A percentile compares a stretch with the other conserved stretches of the same genome.
phyloP scores from a whole-genome alignment of 2,888 invertebrate species.

The Rhimphoctona megacephalus region DNA sequence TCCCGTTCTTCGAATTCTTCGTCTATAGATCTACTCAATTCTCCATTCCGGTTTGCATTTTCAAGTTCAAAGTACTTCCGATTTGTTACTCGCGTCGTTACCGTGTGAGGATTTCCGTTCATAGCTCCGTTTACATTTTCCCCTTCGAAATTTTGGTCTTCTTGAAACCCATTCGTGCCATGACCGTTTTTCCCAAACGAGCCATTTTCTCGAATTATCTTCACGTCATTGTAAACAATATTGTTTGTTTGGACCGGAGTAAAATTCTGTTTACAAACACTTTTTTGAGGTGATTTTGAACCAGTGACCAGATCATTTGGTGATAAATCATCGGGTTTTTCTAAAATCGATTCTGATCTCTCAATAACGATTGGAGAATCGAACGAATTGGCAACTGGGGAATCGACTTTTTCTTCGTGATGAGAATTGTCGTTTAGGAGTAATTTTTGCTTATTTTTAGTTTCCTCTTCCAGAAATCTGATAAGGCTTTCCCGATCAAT shows the following conservation, averaged over 20 bases:
- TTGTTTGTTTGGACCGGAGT: slow-evolving; percentile 72
- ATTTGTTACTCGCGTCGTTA: background rate
- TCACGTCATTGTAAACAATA: slow-evolving; percentile 60
- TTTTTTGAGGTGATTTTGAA: background rate
- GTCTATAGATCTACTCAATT: background rate
- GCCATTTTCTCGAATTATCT: background rate
- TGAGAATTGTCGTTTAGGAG: background rate
- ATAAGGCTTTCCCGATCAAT: slow-evolving; percentile 60
- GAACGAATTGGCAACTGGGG: too few relatives aligned
- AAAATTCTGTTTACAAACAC: slow-evolving; percentile 28
- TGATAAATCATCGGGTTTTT: too few relatives aligned
- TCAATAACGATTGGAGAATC: background rate
- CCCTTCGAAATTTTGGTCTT: background rate
- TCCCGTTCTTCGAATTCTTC: background rate
- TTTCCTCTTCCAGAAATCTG: slow-evolving; percentile 50
- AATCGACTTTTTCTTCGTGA: background rate
- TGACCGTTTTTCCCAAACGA: background rate
- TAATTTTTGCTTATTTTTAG: background rate
- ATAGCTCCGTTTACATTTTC: background rate
- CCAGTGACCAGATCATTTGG: background rate
- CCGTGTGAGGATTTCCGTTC: background rate
- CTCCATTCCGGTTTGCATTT: background rate
- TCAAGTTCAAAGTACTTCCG: background rate
- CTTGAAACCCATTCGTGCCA: background rate
- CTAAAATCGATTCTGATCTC: background rate